Percentiles rank a stretch among this genome's conserved stretches.
phyloP scores from a whole-genome alignment of 2,888 invertebrate genomes.

The Volucella zonaria region DNA sequence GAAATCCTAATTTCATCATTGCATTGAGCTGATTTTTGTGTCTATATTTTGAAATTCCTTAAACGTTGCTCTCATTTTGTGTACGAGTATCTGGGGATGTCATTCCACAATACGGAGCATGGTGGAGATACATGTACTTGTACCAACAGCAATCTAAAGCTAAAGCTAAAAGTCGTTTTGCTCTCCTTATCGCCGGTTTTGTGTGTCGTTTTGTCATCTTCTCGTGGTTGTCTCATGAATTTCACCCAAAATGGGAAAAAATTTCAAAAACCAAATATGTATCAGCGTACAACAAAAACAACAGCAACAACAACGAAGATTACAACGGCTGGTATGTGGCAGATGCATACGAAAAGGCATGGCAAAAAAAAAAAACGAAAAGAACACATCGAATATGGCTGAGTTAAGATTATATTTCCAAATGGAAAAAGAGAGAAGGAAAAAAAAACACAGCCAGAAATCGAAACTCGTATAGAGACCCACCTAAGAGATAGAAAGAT shows the following conservation, averaged over 20 bases:
- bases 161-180: conserved; percentile 14
- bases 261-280: conserved; percentile 57
- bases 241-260: conserved; percentile 62
- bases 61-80: conserved; percentile 46
- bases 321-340: conserved; percentile 17
- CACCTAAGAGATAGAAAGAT: conserved; percentile 60
- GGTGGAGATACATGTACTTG: background rate
- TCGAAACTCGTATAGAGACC: conserved; percentile 2
- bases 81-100: conserved; percentile 5
- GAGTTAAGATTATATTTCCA: conserved; percentile 45
- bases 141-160: conserved; percentile 47
- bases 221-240: conserved; percentile 45
- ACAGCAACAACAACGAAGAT: conserved; percentile 14
- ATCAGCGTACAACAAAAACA: conserved; percentile 38
- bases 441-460: conserved; percentile 19
- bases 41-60: conserved; percentile 66
- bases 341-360: conserved; percentile 53
- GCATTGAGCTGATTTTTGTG: conserved; percentile 57
- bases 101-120: conserved; percentile 1
- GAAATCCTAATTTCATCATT: conserved; percentile 67
- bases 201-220: background rate
- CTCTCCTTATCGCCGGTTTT: background rate
- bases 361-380: conserved; percentile 2
- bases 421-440: conserved; percentile 48
- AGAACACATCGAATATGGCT: conserved; percentile 45